Base-by-base conservation (phyloP, 2,113 vertebrate species). In the Elaphurus davidianus region DNA sequence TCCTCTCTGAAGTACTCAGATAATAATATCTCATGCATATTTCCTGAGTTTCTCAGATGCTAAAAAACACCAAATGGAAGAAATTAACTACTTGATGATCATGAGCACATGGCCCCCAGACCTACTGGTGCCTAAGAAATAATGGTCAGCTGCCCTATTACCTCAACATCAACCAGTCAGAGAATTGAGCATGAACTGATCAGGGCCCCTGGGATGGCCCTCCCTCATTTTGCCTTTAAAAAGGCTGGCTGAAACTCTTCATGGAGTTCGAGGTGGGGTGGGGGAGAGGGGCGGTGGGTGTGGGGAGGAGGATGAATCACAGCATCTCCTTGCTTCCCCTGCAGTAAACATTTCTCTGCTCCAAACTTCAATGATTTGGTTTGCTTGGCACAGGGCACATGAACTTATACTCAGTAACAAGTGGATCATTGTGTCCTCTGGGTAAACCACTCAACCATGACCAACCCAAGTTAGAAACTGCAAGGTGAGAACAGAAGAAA, bases 301-400 rank as follows among this genome's bases (percentile, higher is more conserved):
- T 67, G 8, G 64, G 8, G 33, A 36, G 0, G 0, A n/a, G 16
- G 8, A 81, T 19, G 28, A 81, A 50, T 47, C 45, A 81, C 45
- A 47, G 16, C 0, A 6, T 12, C 28, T 33, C 78, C 9, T 50
- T 33, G 45, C 28, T 50, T 17, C 28, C 8, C 28, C 28, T 50
- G 28, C 8, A 50, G 30, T 50, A 81, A 50, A 50, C 78, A 19
- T 50, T 50, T 33, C 78, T 81, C 45, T 50, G 45, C 45, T 50
- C 78, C 28, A 81, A 6, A 52, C 45, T 30, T 50, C 16, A 30
- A 6, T 10, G 1, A 21, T 21, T 52, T 33, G 28, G 45, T 52
- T 81, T 33, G 28, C 7, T 3, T 33, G 78, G 45, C 28, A 2
- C 45, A 21, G 45, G 5, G 9, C 45, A 7, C 78, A 3, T 0